Base-by-base conservation (phyloP, 2,113 vertebrate genomes). In the Gymnarchus niloticus region DNA sequence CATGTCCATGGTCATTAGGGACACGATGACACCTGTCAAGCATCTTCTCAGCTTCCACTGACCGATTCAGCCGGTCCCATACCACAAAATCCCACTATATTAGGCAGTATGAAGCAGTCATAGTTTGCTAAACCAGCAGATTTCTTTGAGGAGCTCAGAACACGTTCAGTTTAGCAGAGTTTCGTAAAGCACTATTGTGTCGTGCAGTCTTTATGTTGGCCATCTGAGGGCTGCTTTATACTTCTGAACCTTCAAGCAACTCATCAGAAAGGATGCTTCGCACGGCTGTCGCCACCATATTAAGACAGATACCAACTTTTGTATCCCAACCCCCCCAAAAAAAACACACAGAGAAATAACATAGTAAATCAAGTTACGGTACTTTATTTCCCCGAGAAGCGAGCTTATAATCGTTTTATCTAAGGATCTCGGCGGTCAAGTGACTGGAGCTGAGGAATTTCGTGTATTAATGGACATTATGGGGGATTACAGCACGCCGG, bases 391-490 rank as follows among this genome's bases (percentile, higher is more conserved):
- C 33, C 25, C 57, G 23, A 59, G 25, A 59, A 37, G 61, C 49
- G 48, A 73, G 44, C 61, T 65, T n/a, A 21, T 83, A 73, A 84
- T 84, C 83, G 23, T 49, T 28, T 76, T 76, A 84, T 33, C 57
- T 33, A 73, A 84, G 83, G 37, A 77, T 57, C 19, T 54, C 51
- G 14, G 52, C 54, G 52, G 84, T 57, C 84, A 85, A 77, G 37
- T 85, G 69, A 85, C 65, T 10, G 17, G 5, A 12, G 49, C 41
- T 10, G 49, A 25, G 17, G 12, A 19, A 5, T 33, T 78, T 28
- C 33, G 6, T 28, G 21, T n/a, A 56, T 83, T 17, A 78, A 57
- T 48, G 56, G 52, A 49, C 69, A 2, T 59, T 37, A 46, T 37
- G 25, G 1, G 49, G 6, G 51, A 54, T 51, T 57, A 56, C 5